Evolutionary conservation across 92 coral and sea anemone genomes (phyloP).

Genomic region (Heteractis magnifica): DNA sequence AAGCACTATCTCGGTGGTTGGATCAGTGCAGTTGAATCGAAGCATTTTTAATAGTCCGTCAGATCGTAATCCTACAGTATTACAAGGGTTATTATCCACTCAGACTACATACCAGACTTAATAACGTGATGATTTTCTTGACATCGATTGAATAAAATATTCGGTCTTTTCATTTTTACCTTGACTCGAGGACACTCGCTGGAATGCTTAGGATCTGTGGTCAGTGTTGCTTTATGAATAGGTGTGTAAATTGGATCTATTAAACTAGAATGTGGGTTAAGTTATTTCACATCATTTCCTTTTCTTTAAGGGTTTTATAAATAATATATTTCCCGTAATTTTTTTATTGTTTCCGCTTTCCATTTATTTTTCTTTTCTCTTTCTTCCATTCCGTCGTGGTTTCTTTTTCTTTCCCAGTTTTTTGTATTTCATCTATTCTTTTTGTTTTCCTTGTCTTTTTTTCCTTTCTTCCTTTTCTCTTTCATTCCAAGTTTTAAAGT

Average conservation of each 20-base stretch:
- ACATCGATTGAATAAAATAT: not conserved
- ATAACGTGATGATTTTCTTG: not conserved
- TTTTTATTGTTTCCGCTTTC: not conserved
- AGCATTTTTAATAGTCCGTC: not conserved
- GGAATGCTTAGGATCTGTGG: constrained; percentile 1
- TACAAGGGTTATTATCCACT: not conserved
- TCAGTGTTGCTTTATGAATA: not conserved
- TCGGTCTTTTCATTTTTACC: constrained; percentile 7
- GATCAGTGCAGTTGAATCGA: not conserved
- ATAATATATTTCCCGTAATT: too few species aligned
- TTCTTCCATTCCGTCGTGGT: not conserved
- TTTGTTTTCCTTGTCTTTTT: not conserved
- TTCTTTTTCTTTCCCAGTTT: not conserved
- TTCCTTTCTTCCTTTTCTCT: not conserved
- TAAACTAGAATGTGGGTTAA: not conserved
- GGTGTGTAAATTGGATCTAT: too few species aligned
- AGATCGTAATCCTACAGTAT: constrained; percentile 5
- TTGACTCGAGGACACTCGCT: constrained; percentile 8
- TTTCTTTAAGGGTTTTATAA: not conserved
- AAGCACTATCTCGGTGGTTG: not conserved
- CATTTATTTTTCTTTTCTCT: not conserved
- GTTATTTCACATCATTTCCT: not conserved
- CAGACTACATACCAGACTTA: constrained; percentile 6
- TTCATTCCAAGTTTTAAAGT: too few species aligned
- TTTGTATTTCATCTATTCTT: not conserved